A percentile compares a stretch with the other conserved stretches of the same genome.
Conservation (phyloP, 2,113 vertebrate species). For the Chamaea fasciata region DNA sequence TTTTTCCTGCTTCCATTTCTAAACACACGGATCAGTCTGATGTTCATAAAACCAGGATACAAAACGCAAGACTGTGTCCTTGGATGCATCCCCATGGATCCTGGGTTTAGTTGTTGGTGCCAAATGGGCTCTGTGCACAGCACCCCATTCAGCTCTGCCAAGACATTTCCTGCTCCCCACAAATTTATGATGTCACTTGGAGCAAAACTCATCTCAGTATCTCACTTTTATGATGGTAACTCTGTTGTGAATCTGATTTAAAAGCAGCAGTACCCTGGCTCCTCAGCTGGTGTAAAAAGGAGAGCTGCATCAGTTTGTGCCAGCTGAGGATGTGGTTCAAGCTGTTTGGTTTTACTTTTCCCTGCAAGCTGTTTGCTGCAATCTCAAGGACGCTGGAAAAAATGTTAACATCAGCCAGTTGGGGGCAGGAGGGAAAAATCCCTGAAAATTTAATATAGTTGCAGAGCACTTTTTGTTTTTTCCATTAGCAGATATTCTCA, state of each 20-base stretch:
- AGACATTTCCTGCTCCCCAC: background rate
- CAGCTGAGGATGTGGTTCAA: background rate
- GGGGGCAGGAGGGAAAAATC: constrained; percentile 16
- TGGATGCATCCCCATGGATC: background rate
- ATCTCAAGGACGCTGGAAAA: constrained; percentile 5
- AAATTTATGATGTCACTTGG: constrained; percentile 15
- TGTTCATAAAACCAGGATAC: background rate
- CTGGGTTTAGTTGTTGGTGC: background rate
- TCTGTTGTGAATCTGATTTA: background rate
- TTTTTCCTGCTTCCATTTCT: background rate
- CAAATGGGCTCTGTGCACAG: background rate
- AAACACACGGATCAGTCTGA: background rate
- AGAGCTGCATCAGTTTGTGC: background rate
- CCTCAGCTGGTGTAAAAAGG: background rate
- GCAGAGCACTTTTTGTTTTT: constrained; percentile 39
- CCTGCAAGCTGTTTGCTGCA: background rate
- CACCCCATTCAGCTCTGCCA: background rate
- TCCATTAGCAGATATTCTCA: constrained; percentile 53
- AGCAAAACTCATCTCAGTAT: background rate
- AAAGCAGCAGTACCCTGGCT: constrained; percentile 1
- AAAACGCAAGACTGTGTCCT: background rate
- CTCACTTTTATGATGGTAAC: background rate
- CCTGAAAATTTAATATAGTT: constrained; percentile 42
- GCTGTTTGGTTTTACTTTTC: background rate
- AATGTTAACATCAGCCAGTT: constrained; percentile 29